Evolutionary conservation across 2,113 vertebrate genomes (phyloP), one percentile per base, ranked within the genome.

Genomic region (Xyliphius kryptos): DNA sequence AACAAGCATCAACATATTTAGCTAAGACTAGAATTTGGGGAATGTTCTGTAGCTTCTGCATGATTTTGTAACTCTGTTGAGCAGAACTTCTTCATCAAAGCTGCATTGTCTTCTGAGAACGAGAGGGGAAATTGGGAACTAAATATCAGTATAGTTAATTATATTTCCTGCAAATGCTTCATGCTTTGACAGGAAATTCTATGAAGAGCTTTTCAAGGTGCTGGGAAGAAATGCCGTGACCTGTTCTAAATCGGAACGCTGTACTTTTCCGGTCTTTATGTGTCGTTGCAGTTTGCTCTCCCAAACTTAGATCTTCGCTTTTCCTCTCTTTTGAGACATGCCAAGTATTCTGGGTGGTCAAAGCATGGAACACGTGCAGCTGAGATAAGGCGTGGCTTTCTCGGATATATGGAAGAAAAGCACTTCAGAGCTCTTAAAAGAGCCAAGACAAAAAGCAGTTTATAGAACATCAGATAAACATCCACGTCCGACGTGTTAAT

Each of bases 381-480:
- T n/a, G 61, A 67, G 68, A 63, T 63, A 48, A 65, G 72, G 65
- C 60, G 65, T 68, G 68, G 60, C 21, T 63, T 36, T 61, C 40
- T 56, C 8, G 22, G 41, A 68, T 68, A 66, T 68, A 68, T 71
- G 56, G 68, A 56, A 56, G n/a, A 43, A 63, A 50, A 66, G 68
- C 63, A 56, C 72, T 72, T 72, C 70, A 63, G 54, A 26, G 54
- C 53, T 66, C 58, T 22, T 65, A 56, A 16, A 66, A 52, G 68
- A 53, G 67, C 65, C 61, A 64, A 40, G 55, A 16, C 43, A 67
- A 74, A 70, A 63, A 64, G 40, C 64, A 64, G 68, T 67, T 74
- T 74, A 68, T 74, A 74, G 61, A 68, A 62, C 19, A 19, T 46
- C 17, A 56, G 68, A 67, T 74, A 74, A 70, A 70, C 72, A 74